phyloP scores from a whole-genome alignment of 2,888 invertebrate species.

The Volucella inflata region DNA sequence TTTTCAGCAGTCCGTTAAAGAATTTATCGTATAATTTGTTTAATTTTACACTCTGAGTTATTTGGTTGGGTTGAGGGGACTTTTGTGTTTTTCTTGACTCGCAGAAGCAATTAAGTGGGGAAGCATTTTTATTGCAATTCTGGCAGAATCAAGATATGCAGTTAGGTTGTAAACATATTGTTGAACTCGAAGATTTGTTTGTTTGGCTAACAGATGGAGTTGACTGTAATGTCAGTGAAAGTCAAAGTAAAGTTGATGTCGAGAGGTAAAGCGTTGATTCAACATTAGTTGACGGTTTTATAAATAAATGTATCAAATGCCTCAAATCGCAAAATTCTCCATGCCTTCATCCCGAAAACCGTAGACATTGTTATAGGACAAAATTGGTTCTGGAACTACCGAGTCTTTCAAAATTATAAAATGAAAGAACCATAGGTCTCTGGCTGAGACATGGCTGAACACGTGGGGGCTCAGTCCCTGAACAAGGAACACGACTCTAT shows the following conservation, averaged over 20 bases:
- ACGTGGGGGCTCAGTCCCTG: no score
- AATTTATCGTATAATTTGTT: constrained; percentile 72
- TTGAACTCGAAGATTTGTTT: constrained; percentile 3
- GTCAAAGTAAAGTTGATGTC: constrained; percentile 48
- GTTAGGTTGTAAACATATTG: constrained; percentile 24
- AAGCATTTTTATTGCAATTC: background rate
- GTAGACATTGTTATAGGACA: no score
- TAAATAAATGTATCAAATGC: no score
- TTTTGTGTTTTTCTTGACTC: constrained; percentile 43
- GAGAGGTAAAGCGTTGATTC: constrained; percentile 46
- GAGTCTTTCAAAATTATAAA: no score
- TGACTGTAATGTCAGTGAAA: constrained; percentile 42
- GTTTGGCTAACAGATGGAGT: constrained; percentile 48
- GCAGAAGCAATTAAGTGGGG: constrained; percentile 1
- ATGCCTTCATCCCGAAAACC: no score
- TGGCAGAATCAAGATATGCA: background rate
- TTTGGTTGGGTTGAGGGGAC: constrained; percentile 29
- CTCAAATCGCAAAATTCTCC: no score
- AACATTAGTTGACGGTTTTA: no score
- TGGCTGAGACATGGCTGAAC: no score
- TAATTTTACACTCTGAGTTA: constrained; percentile 58
- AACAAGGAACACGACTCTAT: no score
- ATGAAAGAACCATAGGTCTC: no score
- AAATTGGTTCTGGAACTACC: no score
- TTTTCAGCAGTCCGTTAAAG: constrained; percentile 59